These are phyloP conservation scores for Drosophila meridionalis DNA, from an alignment of 2,888 invertebrate genomes.

Conservation along the genomic window DNA sequence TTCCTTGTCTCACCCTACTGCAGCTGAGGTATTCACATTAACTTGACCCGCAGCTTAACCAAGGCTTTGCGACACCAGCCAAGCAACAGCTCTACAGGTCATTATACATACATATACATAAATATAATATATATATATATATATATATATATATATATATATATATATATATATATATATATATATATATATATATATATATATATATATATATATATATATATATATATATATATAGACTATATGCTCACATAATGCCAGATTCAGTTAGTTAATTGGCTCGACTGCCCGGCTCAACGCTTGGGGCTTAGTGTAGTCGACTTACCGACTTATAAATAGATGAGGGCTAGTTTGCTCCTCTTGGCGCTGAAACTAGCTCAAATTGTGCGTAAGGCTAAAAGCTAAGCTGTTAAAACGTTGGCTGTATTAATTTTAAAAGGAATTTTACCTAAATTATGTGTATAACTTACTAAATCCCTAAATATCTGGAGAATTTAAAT, in stretches of 20 bases:
- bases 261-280: conserved; percentile 31
- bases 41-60: conserved; percentile 12
- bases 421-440: not conserved
- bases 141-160: not conserved
- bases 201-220: not conserved
- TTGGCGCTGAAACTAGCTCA: not conserved
- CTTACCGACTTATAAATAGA: conserved; percentile 12
- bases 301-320: conserved; percentile 12
- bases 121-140: not conserved
- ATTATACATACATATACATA: not conserved
- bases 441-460: not conserved
- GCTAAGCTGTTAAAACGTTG: not conserved
- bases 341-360: not conserved
- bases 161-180: not conserved
- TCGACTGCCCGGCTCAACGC: conserved; percentile 4
- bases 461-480: no score
- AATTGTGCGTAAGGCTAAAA: not conserved
- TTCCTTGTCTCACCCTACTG: not conserved
- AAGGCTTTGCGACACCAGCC: not conserved
- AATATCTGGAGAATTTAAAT: no score
- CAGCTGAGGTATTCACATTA: conserved; percentile 21
- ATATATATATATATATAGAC: not conserved
- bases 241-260: conserved; percentile 1
- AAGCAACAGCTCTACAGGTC: not conserved
- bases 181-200: no score